These are phyloP conservation scores for Acanthosepion pharaonis DNA, from an alignment of 2,888 invertebrate species.

Conservation along the genomic window DNA sequence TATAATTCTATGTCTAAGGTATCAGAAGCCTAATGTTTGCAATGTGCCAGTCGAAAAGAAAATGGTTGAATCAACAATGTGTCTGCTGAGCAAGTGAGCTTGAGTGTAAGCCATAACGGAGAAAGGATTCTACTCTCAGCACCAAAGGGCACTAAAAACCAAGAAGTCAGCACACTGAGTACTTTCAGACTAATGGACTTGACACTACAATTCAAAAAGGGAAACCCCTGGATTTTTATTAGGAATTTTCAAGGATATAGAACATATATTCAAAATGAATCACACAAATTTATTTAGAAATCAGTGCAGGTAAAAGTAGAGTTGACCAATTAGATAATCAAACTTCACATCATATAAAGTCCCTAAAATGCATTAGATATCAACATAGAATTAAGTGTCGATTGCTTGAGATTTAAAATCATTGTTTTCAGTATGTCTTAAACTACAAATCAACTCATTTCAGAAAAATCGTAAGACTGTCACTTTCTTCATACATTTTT, in stretches of 20 bases:
- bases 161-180: background rate
- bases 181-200: slow-evolving; percentile 9
- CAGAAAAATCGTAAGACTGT: too few species aligned
- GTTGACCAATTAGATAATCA: too few species aligned
- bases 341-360: too few species aligned
- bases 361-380: too few species aligned
- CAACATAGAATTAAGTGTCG: too few species aligned
- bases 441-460: too few species aligned
- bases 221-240: background rate
- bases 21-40: slow-evolving; percentile 38
- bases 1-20: background rate
- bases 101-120: background rate
- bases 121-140: background rate
- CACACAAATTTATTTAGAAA: background rate
- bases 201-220: background rate
- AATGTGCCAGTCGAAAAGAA: slow-evolving; percentile 1
- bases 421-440: too few species aligned
- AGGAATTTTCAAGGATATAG: background rate
- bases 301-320: too few species aligned
- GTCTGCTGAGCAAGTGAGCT: background rate
- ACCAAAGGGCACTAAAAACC: background rate
- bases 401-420: too few species aligned
- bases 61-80: background rate
- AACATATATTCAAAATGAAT: background rate
- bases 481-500: too few species aligned